These are phyloP conservation scores for Piprites chloris DNA, from an alignment of 2,113 vertebrate genomes.

Conservation along the genomic window DNA sequence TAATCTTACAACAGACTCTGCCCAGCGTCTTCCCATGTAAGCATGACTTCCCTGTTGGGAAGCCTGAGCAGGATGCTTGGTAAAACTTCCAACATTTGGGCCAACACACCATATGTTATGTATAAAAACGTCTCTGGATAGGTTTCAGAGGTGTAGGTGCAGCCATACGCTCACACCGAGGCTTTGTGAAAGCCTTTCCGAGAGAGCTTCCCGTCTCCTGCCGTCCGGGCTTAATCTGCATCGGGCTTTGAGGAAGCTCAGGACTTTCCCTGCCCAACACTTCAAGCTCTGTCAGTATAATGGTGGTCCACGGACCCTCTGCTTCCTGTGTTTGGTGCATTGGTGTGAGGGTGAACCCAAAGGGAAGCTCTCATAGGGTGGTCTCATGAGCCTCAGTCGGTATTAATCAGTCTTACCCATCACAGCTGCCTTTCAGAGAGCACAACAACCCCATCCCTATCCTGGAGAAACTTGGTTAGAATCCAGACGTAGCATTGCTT, in stretches of 20 bases:
- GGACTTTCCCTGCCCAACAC: background rate
- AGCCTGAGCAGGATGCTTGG: background rate
- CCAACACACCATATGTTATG: background rate
- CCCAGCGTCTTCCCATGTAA: background rate
- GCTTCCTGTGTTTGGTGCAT: background rate
- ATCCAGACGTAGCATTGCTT: background rate
- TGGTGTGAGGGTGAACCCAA: background rate
- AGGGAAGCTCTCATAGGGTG: background rate
- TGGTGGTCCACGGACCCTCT: background rate
- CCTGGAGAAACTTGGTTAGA: background rate
- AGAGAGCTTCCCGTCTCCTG: background rate
- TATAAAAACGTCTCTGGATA: background rate
- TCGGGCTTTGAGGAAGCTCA: background rate
- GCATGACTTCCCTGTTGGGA: background rate
- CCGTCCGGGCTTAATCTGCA: too few species aligned
- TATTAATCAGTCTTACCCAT: background rate
- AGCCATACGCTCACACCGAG: background rate
- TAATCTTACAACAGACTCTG: conserved; percentile 31
- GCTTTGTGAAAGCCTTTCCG: background rate
- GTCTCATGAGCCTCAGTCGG: background rate
- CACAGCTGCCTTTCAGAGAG: background rate
- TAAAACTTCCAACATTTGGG: background rate
- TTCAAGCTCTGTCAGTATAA: background rate
- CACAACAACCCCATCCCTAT: background rate
- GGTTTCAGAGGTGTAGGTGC: background rate